Evolutionary conservation across 2,888 invertebrate species (phyloP).

Genomic region (Trichogramma evanescens): DNA sequence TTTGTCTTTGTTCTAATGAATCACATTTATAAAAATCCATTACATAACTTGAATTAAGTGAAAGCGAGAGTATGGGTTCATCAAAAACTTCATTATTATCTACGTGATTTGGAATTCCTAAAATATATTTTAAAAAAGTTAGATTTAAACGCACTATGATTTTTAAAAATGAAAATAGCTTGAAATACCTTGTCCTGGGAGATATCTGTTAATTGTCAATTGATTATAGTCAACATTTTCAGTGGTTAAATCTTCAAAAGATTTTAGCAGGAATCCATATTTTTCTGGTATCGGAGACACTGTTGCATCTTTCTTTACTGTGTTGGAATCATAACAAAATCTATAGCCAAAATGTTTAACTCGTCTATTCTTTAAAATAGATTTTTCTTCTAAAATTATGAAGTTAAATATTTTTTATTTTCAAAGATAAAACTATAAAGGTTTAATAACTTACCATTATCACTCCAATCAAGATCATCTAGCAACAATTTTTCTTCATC

Average conservation of each 20-base stretch:
- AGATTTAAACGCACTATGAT: neutral
- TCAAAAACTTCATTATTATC: constrained; percentile 94
- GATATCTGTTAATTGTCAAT: constrained; percentile 76
- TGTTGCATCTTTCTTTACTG: constrained; percentile 68
- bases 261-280: constrained; percentile 61
- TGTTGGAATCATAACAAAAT: constrained; percentile 81
- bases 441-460: constrained; percentile 31
- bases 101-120: constrained; percentile 89
- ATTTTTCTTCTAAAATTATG: constrained; percentile 5
- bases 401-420: neutral
- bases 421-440: neutral
- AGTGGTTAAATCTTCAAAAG: constrained; percentile 49
- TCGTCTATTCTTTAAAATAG: constrained; percentile 67
- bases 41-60: constrained; percentile 71
- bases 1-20: constrained; percentile 34
- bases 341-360: constrained; percentile 90
- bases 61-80: constrained; percentile 79
- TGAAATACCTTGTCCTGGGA: constrained; percentile 69
- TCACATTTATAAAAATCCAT: constrained; percentile 80
- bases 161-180: neutral
- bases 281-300: constrained; percentile 64
- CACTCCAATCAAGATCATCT: constrained; percentile 52
- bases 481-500: constrained; percentile 63
- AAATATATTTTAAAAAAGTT: constrained; percentile 25
- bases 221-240: constrained; percentile 63